These are phyloP conservation scores for Hylomyscus alleni DNA, from an alignment of 2,797 vertebrate genomes.

Conservation along the genomic window DNA sequence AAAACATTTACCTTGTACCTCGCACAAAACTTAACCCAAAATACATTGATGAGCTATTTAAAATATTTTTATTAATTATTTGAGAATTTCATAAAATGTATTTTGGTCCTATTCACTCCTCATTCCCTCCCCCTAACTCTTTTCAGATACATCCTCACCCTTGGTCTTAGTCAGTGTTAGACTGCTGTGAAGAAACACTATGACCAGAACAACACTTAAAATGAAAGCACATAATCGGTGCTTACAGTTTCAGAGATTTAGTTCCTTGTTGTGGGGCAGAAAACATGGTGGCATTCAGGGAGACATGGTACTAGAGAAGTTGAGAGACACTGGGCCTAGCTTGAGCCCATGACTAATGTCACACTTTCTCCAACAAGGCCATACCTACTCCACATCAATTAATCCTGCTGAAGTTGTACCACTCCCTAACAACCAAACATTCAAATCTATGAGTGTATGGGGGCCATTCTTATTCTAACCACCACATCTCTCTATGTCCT, in stretches of 20 bases:
- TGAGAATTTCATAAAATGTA: background rate
- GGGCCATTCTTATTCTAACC: background rate
- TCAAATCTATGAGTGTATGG: background rate
- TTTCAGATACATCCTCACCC: background rate
- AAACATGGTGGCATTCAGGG: background rate
- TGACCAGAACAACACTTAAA: background rate
- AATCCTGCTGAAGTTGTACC: background rate
- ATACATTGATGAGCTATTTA: background rate
- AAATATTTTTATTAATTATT: background rate
- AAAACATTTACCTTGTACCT: background rate
- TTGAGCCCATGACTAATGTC: background rate
- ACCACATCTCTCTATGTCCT: background rate
- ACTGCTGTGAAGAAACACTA: background rate
- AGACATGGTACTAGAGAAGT: background rate
- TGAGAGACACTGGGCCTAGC: background rate
- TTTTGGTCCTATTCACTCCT: background rate
- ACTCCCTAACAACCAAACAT: background rate
- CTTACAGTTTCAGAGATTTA: background rate
- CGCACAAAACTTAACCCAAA: background rate
- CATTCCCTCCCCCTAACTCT: background rate
- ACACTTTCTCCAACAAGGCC: background rate
- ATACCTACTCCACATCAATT: background rate
- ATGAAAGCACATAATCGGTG: background rate
- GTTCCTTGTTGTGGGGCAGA: background rate
- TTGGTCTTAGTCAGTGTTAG: background rate